phyloP scores from a whole-genome alignment of 2,888 invertebrate species.

The Zygogramma bicolorata region DNA sequence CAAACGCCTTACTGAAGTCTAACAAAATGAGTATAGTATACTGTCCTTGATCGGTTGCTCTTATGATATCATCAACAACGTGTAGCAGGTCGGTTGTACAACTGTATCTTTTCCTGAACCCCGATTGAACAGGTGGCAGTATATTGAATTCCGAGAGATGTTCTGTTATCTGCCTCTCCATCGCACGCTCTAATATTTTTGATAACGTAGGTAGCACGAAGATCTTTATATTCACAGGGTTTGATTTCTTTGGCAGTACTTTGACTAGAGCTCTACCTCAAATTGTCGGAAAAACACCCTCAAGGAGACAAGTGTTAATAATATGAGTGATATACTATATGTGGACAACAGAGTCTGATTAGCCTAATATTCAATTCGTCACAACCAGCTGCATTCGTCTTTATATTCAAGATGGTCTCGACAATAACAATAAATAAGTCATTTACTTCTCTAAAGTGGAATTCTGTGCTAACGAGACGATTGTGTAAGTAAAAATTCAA shows the following conservation, averaged over 20 bases:
- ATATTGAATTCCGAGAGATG: neutral
- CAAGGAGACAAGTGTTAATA: neutral
- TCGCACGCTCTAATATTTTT: constrained; percentile 8
- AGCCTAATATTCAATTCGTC: constrained; percentile 10
- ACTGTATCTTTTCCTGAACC: neutral
- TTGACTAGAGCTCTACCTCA: neutral
- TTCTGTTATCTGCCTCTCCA: constrained; percentile 1
- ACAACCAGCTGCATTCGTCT: constrained; percentile 10
- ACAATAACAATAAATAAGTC: neutral
- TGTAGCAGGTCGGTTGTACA: no score
- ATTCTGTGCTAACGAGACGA: no score
- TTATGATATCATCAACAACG: no score
- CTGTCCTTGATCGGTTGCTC: no score
- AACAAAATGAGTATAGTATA: no score
- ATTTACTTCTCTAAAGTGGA: neutral
- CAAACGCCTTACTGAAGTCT: no score
- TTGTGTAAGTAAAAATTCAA: neutral
- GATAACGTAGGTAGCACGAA: neutral
- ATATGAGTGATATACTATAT: constrained; percentile 11
- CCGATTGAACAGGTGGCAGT: constrained; percentile 1
- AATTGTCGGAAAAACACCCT: neutral
- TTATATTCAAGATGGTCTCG: neutral
- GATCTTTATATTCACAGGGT: constrained; percentile 1
- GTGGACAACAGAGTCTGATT: constrained; percentile 3
- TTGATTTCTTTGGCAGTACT: neutral